A percentile compares a stretch with the other conserved stretches of the same genome.
Evolutionary conservation across 2,113 vertebrate species (phyloP).

Genomic region (Lichenostomus cassidix): DNA sequence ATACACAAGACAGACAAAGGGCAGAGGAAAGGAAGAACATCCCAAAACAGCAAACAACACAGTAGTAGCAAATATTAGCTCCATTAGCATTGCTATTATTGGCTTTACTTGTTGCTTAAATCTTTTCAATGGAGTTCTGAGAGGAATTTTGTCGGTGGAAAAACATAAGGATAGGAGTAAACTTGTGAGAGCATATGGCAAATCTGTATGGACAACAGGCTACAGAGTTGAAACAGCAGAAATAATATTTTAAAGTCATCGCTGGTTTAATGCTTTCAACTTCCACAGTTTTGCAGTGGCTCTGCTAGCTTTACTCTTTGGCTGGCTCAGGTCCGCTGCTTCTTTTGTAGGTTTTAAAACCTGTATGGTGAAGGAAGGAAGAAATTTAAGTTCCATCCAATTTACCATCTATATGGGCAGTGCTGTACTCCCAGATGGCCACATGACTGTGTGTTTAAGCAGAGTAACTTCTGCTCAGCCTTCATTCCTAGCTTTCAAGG

Average conservation of each 20-base stretch:
- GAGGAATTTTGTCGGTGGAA: background rate
- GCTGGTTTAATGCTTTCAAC: background rate
- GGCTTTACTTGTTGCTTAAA: background rate
- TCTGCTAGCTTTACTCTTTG: background rate
- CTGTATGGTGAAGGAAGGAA: background rate
- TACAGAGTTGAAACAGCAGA: background rate
- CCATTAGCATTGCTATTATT: background rate
- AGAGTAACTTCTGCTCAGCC: background rate
- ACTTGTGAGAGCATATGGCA: background rate
- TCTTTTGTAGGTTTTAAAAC: background rate
- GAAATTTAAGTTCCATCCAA: background rate
- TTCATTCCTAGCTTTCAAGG: background rate
- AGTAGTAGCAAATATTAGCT: background rate
- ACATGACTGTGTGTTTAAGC: background rate
- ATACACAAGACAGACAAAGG: background rate
- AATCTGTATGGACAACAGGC: background rate
- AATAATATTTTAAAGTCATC: background rate
- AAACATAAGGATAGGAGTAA: background rate
- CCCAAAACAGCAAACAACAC: rapidly evolving
- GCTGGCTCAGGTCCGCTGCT: background rate
- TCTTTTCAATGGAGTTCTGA: background rate
- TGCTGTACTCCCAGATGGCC: background rate
- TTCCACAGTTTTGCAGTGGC: background rate
- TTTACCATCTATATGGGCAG: background rate
- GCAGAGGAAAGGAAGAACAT: background rate